Percentiles rank a stretch among this genome's conserved stretches.
Conservation (phyloP, 2,888 invertebrate species). For the Callimorpha dominula region DNA sequence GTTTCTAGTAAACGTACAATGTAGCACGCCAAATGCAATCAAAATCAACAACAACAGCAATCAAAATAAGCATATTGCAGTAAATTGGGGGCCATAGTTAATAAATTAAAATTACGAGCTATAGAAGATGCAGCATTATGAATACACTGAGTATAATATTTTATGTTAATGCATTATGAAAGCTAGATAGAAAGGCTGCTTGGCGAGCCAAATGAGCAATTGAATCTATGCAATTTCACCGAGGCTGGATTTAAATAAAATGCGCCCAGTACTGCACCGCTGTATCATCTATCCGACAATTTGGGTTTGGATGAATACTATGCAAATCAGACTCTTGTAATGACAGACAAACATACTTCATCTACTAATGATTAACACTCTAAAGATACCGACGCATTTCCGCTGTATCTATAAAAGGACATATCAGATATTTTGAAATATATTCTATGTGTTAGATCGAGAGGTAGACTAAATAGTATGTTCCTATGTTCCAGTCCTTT, state of each 20-base stretch:
- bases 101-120: conserved; percentile 7
- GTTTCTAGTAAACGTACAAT: no score
- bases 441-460: not conserved
- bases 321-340: conserved; percentile 67
- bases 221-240: conserved; percentile 46
- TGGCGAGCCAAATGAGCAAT: conserved; percentile 14
- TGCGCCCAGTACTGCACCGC: conserved; percentile 57
- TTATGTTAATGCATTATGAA: conserved; percentile 30
- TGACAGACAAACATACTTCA: conserved; percentile 57
- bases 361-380: conserved; percentile 36
- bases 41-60: not conserved
- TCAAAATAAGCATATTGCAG: conserved; percentile 8
- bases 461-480: not conserved
- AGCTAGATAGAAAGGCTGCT: conserved; percentile 25
- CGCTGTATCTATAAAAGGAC: not conserved
- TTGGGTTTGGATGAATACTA: conserved; percentile 45
- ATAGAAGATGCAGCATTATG: conserved; percentile 15
- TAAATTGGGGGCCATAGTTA: not conserved
- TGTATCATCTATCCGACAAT: conserved; percentile 66
- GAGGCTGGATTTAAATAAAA: conserved; percentile 65
- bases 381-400: conserved; percentile 30
- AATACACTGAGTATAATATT: conserved; percentile 16
- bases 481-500: no score
- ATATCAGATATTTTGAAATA: not conserved
- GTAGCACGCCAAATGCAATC: not conserved